Evolutionary conservation across 1,140 invertebrate genomes (phyloP).

Genomic region (Wiebesia pumilae): DNA sequence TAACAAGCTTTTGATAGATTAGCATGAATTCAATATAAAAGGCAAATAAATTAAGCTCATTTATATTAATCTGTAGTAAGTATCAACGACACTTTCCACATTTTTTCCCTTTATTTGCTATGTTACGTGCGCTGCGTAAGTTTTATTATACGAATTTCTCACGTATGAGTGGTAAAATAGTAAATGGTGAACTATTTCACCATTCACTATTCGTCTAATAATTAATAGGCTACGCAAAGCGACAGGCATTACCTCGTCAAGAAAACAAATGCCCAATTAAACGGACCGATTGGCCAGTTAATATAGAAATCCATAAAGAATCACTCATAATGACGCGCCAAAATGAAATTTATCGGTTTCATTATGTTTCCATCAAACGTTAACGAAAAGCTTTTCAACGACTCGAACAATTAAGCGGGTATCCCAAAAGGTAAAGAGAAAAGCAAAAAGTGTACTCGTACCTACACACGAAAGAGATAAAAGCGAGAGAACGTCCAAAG

Average conservation of each 20-base stretch:
- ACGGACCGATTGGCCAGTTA: neutral
- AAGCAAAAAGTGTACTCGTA: neutral
- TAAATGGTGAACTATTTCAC: too few species aligned
- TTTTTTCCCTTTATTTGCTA: too few species aligned
- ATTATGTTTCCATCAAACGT: neutral
- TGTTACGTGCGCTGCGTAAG: too few species aligned
- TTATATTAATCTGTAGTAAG: too few species aligned
- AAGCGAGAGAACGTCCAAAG: conserved; percentile 21
- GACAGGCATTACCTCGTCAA: neutral
- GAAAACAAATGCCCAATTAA: conserved; percentile 11
- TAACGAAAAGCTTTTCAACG: conserved; percentile 25
- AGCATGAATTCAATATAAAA: too few species aligned
- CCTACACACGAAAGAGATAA: neutral
- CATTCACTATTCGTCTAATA: too few species aligned
- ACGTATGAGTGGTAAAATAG: too few species aligned
- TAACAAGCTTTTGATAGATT: too few species aligned
- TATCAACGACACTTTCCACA: too few species aligned
- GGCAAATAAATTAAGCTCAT: too few species aligned
- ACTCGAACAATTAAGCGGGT: conserved; percentile 34
- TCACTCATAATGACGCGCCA: neutral
- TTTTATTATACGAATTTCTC: too few species aligned
- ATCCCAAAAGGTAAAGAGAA: too few species aligned
- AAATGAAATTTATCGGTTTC: neutral
- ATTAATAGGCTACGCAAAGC: neutral
- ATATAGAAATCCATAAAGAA: neutral